Evolutionary conservation across 2,888 invertebrate species (phyloP).

Genomic region (Camponotus fellah): DNA sequence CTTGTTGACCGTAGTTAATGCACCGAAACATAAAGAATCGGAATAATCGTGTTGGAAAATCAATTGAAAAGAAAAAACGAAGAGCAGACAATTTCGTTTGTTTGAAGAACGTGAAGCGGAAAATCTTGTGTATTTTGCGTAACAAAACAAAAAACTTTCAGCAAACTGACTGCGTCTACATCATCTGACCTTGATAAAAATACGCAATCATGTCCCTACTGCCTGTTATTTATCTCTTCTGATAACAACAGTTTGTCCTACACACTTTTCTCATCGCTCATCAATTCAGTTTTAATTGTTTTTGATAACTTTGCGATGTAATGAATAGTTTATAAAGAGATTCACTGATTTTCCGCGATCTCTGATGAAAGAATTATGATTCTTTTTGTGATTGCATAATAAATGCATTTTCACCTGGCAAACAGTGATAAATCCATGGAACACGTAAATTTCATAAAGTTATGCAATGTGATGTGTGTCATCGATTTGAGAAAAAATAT

Average conservation of each 20-base stretch:
- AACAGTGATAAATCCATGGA: neutral
- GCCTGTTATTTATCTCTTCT: conserved; percentile 68
- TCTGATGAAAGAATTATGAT: neutral
- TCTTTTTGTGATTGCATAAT: neutral
- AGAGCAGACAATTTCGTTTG: neutral
- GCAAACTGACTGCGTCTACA: conserved; percentile 78
- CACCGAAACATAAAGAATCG: neutral
- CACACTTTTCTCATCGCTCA: conserved; percentile 49
- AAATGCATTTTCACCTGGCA: neutral
- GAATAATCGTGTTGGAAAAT: neutral
- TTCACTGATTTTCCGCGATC: neutral
- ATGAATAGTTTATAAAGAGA: neutral
- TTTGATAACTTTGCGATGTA: conserved; percentile 47
- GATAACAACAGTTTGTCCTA: conserved; percentile 21
- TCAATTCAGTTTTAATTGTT: conserved; percentile 47
- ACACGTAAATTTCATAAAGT: neutral
- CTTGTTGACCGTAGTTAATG: neutral
- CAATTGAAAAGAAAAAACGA: neutral
- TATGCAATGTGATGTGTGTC: neutral
- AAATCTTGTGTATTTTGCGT: conserved; percentile 8
- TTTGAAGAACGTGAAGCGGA: conserved; percentile 51
- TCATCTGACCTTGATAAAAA: conserved; percentile 79
- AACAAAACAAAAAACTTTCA: conserved; percentile 58
- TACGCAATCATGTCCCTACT: conserved; percentile 69
- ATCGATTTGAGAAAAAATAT: conserved; percentile 12